These are phyloP conservation scores for Eristalinus sepulchralis DNA, from an alignment of 2,888 invertebrate genomes.

Conservation along the genomic window DNA sequence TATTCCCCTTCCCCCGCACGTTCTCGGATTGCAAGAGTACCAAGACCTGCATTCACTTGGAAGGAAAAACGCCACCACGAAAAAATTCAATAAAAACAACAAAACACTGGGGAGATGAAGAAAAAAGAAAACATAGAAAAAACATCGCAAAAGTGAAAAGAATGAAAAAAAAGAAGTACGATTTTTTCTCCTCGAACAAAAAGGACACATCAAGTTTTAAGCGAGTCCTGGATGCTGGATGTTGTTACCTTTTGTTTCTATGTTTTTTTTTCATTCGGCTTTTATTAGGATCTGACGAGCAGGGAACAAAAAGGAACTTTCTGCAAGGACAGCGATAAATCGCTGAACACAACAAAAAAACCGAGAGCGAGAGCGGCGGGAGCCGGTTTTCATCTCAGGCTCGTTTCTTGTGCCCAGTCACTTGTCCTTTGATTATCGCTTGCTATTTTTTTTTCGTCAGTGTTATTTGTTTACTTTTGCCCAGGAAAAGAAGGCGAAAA, in stretches of 20 bases:
- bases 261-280: conserved; percentile 14
- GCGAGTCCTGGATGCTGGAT: conserved; percentile 29
- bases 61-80: conserved; percentile 66
- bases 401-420: conserved; percentile 13
- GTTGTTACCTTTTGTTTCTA: not conserved
- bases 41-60: conserved; percentile 66
- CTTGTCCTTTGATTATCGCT: conserved; percentile 70
- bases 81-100: conserved; percentile 43
- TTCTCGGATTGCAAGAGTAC: conserved; percentile 1
- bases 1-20: not conserved
- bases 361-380: not conserved
- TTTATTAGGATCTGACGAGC: conserved; percentile 48
- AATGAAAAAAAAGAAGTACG: conserved; percentile 14
- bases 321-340: conserved; percentile 70
- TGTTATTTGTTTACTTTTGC: conserved; percentile 63
- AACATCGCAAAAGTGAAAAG: not conserved
- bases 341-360: conserved; percentile 64
- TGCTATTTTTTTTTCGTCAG: conserved; percentile 14
- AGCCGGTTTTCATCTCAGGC: not conserved
- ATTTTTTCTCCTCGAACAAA: conserved; percentile 12
- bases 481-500: conserved; percentile 26
- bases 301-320: conserved; percentile 16
- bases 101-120: not conserved
- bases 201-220: conserved; percentile 67
- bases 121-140: not conserved